phyloP scores from a whole-genome alignment of 2,888 invertebrate species.

The Nemapogon koenigi region DNA sequence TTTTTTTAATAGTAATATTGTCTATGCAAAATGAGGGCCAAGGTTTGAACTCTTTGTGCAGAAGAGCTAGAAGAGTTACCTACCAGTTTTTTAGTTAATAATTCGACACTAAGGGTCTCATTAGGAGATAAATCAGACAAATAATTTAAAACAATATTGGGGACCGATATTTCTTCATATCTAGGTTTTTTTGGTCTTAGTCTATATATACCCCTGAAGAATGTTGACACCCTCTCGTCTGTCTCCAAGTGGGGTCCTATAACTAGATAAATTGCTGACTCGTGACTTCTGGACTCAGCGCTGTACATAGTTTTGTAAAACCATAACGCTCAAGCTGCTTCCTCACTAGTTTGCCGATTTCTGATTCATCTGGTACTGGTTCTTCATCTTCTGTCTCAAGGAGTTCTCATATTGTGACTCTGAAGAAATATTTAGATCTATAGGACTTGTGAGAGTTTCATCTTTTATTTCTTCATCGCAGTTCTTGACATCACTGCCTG shows the following conservation, averaged over 20 bases:
- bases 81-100: constrained; percentile 4
- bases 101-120: constrained; percentile 1
- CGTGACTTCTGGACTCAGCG: background rate
- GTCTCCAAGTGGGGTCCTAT: constrained; percentile 5
- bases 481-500: background rate
- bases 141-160: background rate
- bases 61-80: constrained; percentile 7
- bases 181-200: constrained; percentile 6
- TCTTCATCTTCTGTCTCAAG: background rate
- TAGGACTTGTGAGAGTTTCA: background rate
- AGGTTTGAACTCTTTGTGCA: constrained; percentile 6
- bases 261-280: constrained; percentile 8
- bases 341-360: background rate
- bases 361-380: background rate
- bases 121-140: constrained; percentile 4
- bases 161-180: constrained; percentile 7
- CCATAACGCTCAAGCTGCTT: background rate
- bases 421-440: background rate
- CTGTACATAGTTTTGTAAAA: background rate
- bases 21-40: constrained; percentile 1
- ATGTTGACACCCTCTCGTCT: constrained; percentile 6
- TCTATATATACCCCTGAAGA: constrained; percentile 8
- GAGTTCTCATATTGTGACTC: background rate
- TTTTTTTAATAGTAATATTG: constrained; percentile 1
- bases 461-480: background rate